A percentile compares a stretch with the other conserved stretches of the same genome.
Evolutionary conservation across 30 jellyfish, hydroid and myxozoan genomes (phyloP).

Genomic region (Haliclystus octoradiatus): DNA sequence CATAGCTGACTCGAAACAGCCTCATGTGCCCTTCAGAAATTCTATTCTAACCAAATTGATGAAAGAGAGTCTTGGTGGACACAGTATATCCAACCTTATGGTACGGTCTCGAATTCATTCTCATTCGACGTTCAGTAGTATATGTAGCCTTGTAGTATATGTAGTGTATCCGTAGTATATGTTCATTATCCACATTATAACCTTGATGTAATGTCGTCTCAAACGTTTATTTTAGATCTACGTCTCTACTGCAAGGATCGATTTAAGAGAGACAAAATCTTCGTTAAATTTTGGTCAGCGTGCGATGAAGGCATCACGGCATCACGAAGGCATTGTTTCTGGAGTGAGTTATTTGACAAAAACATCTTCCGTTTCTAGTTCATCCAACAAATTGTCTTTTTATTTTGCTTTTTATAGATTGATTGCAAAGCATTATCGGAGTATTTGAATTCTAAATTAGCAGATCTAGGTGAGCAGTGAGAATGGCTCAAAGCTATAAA

Average conservation of each 20-base stretch:
- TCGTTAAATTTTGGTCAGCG: conserved; percentile 96
- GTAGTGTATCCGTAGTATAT: no score
- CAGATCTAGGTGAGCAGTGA: conserved; percentile 56
- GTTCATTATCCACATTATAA: no score
- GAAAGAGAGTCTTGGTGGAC: conserved; percentile 89
- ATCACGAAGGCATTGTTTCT: no score
- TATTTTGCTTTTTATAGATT: conserved; percentile 23
- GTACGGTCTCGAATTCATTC: conserved; percentile 26
- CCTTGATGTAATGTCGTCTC: no score
- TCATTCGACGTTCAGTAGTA: neutral
- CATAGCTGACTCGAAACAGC: conserved; percentile 42
- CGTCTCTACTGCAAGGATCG: conserved; percentile 48
- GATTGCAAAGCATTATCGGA: conserved; percentile 88
- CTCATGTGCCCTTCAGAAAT: conserved; percentile 82
- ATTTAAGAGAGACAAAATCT: conserved; percentile 78
- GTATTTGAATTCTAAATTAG: conserved; percentile 43
- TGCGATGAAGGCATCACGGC: conserved; percentile 69
- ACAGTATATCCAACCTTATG: conserved; percentile 81
- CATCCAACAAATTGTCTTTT: neutral
- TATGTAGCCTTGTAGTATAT: no score
- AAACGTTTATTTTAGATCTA: conserved; percentile 61
- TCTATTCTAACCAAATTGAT: conserved; percentile 73
- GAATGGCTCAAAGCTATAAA: neutral
- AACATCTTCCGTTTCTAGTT: no score
- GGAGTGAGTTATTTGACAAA: no score